These are phyloP conservation scores for Homarus gammarus DNA, from an alignment of 2,888 invertebrate genomes.

Conservation along the genomic window DNA sequence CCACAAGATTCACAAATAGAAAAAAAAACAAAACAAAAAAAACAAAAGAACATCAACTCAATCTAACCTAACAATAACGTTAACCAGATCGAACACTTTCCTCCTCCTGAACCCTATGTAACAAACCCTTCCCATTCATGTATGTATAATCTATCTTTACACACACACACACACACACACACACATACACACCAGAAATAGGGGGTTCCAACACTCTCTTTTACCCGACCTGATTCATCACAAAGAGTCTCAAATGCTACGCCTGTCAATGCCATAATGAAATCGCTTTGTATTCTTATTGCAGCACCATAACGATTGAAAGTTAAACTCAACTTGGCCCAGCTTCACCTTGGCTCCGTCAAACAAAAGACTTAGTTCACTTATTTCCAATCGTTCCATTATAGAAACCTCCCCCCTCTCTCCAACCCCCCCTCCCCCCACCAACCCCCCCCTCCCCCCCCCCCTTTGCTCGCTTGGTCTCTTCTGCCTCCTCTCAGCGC, in stretches of 20 bases:
- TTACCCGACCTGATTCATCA: too few relatives aligned
- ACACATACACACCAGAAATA: too few relatives aligned
- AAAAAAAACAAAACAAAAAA: too few relatives aligned
- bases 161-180: too few relatives aligned
- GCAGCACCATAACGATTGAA: slow-evolving; percentile 26
- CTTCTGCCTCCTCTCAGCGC: background rate
- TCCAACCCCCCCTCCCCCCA: background rate
- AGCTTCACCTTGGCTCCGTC: background rate
- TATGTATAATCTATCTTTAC: too few relatives aligned
- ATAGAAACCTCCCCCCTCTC: background rate
- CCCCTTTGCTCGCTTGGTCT: background rate
- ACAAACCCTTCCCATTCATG: too few relatives aligned
- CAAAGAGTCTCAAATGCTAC: slow-evolving; percentile 34
- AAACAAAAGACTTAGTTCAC: background rate
- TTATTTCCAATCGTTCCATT: background rate
- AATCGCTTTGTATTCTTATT: slow-evolving; percentile 43
- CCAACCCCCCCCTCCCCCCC: background rate
- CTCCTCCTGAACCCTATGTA: too few relatives aligned
- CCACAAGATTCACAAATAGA: too few relatives aligned
- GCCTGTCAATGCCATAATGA: slow-evolving; percentile 39
- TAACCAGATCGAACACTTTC: too few relatives aligned
- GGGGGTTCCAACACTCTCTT: too few relatives aligned
- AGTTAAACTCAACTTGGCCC: slow-evolving; percentile 21
- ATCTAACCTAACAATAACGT: too few relatives aligned
- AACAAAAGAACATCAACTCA: too few relatives aligned